A percentile compares a stretch with the other conserved stretches of the same genome.
Evolutionary conservation across 2,888 invertebrate species (phyloP).

Genomic region (Chesias legatella): DNA sequence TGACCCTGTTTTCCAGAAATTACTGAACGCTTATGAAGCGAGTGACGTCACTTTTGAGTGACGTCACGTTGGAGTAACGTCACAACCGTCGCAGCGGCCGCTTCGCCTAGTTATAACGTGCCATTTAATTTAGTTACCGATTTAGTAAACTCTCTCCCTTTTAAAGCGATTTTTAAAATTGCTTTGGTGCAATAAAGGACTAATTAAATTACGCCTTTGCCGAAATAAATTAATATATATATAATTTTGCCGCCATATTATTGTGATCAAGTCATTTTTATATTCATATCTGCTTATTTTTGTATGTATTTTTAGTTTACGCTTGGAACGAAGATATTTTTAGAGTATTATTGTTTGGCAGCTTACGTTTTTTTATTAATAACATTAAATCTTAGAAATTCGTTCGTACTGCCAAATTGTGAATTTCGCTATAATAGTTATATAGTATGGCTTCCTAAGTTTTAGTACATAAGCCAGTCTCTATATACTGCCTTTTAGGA

Average conservation of each 20-base stretch:
- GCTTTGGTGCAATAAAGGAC: slow-evolving; percentile 13
- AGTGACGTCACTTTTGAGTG: slow-evolving; percentile 2
- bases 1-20: slow-evolving; percentile 18
- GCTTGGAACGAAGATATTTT: slow-evolving; percentile 13
- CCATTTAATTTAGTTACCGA: slow-evolving; percentile 48
- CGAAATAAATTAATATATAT: slow-evolving; percentile 12
- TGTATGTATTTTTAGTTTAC: slow-evolving; percentile 30
- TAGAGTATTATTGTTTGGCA: slow-evolving; percentile 17
- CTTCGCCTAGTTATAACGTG: slow-evolving; percentile 45
- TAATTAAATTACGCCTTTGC: slow-evolving; percentile 26
- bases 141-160: slow-evolving; percentile 16
- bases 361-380: slow-evolving; percentile 6
- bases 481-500: too few species aligned
- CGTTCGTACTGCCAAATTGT: not conserved
- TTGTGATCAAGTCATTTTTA: slow-evolving; percentile 69
- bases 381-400: too few species aligned
- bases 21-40: too few species aligned
- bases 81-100: slow-evolving; percentile 10
- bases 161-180: slow-evolving; percentile 25
- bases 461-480: too few species aligned
- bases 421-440: too few species aligned
- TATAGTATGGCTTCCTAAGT: too few species aligned
- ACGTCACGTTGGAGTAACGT: slow-evolving; percentile 8
- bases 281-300: slow-evolving; percentile 49
- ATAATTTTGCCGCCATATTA: slow-evolving; percentile 24